Conservation (phyloP, 1,140 invertebrate species). For the Neocloeon triangulifer region DNA sequence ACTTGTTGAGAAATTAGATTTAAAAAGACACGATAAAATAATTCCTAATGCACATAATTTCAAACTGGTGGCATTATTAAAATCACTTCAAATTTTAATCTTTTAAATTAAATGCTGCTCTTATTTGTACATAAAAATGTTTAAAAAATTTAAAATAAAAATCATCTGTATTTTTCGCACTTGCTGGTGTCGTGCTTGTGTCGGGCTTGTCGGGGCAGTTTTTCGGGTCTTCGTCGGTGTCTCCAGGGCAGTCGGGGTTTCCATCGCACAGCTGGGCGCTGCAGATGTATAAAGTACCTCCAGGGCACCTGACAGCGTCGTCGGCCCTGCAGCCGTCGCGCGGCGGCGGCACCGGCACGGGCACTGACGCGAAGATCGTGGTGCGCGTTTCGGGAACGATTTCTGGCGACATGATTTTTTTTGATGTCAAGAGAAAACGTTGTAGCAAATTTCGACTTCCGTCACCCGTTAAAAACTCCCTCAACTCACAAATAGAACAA, state of each 20-base stretch:
- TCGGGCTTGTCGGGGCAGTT: constrained; percentile 17
- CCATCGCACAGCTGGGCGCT: constrained; percentile 30
- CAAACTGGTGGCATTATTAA: too few species aligned
- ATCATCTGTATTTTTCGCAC: constrained; percentile 2
- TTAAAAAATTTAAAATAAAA: constrained; percentile 5
- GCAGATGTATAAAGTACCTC: constrained; percentile 19
- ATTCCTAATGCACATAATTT: too few species aligned
- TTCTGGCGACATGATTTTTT: constrained; percentile 9
- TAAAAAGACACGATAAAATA: too few species aligned
- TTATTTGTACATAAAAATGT: not conserved
- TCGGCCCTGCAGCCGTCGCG: constrained; percentile 24
- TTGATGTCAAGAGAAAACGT: too few species aligned
- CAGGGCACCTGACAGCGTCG: constrained; percentile 21
- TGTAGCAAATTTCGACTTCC: too few species aligned
- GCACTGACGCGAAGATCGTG: constrained; percentile 4
- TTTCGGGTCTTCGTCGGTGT: constrained; percentile 26
- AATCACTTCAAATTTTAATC: too few species aligned
- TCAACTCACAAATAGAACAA: too few species aligned
- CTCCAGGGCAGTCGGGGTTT: constrained; percentile 26
- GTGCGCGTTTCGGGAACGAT: constrained; percentile 2
- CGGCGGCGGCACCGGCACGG: constrained; percentile 7
- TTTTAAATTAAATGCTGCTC: constrained; percentile 9
- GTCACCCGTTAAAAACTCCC: too few species aligned
- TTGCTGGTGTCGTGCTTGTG: not conserved
- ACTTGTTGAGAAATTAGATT: too few species aligned